A percentile compares a stretch with the other conserved stretches of the same genome.
These are phyloP conservation scores for Eptatretus atami DNA, from an alignment of 2,797 vertebrate species.

Conservation along the genomic window DNA sequence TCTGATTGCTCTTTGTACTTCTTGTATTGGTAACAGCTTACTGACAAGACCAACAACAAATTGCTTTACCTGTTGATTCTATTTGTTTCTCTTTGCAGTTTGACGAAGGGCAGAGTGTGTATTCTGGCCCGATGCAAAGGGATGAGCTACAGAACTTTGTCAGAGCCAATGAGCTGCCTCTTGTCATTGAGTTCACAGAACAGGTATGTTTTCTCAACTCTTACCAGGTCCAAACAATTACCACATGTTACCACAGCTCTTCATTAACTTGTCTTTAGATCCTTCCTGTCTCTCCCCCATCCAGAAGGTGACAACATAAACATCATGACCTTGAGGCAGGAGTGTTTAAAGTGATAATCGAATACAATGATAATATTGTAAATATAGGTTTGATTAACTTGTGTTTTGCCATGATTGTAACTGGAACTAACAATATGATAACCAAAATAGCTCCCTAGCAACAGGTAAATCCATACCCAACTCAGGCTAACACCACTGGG, in stretches of 20 bases:
- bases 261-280: not conserved
- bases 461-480: too few species aligned
- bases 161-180: slow-evolving; percentile 63
- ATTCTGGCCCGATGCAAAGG: slow-evolving; percentile 51
- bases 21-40: too few species aligned
- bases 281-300: not conserved
- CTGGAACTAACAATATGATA: too few species aligned
- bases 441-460: too few species aligned
- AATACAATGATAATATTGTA: too few species aligned
- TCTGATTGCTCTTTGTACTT: too few species aligned
- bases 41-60: too few species aligned
- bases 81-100: slow-evolving; percentile 23
- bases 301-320: accelerated
- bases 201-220: slow-evolving; percentile 24
- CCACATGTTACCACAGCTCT: not conserved
- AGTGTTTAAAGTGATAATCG: not conserved
- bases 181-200: slow-evolving; percentile 94
- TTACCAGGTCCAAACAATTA: not conserved
- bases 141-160: slow-evolving; percentile 46
- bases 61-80: too few species aligned
- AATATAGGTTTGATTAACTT: too few species aligned
- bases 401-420: too few species aligned
- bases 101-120: slow-evolving; percentile 70
- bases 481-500: too few species aligned
- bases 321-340: not conserved